Percentiles rank a stretch among this genome's conserved stretches.
Evolutionary conservation across 2,888 invertebrate genomes (phyloP).

Genomic region (Phaonia tiefii): DNA sequence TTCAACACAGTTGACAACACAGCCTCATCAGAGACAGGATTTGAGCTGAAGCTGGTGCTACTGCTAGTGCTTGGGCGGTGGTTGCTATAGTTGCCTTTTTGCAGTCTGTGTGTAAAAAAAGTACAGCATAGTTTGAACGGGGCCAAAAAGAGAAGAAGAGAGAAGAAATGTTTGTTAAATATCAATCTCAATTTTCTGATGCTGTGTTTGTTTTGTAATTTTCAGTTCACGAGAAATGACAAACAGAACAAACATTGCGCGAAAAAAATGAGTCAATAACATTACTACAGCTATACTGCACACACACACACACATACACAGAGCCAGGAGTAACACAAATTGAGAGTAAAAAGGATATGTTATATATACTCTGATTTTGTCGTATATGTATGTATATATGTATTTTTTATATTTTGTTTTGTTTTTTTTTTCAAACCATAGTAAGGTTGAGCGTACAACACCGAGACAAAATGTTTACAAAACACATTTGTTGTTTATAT

Average conservation of each 20-base stretch:
- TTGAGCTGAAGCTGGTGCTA: slow-evolving; percentile 65
- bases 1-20: slow-evolving; percentile 62
- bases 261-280: slow-evolving; percentile 50
- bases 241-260: slow-evolving; percentile 55
- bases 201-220: slow-evolving; percentile 70
- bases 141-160: slow-evolving; percentile 57
- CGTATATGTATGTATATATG: background rate
- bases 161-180: slow-evolving; percentile 64
- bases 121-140: slow-evolving; percentile 62
- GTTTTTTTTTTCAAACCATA: slow-evolving; percentile 28
- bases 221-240: slow-evolving; percentile 64
- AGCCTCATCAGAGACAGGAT: slow-evolving; percentile 61
- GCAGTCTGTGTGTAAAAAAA: slow-evolving; percentile 40
- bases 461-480: background rate
- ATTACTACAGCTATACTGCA: slow-evolving; percentile 58
- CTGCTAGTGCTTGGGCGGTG: slow-evolving; percentile 61
- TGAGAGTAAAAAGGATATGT: slow-evolving; percentile 1
- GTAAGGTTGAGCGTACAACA: slow-evolving; percentile 12
- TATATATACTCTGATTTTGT: slow-evolving; percentile 23
- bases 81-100: slow-evolving; percentile 34
- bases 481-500: slow-evolving; percentile 5
- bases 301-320: slow-evolving; percentile 14
- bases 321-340: slow-evolving; percentile 1
- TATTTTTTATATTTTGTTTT: slow-evolving; percentile 13
- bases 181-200: slow-evolving; percentile 61